Evolutionary conservation across 2,888 invertebrate species (phyloP), one percentile per base, ranked within the genome.

Genomic region (Pristionchus exspectatus): DNA sequence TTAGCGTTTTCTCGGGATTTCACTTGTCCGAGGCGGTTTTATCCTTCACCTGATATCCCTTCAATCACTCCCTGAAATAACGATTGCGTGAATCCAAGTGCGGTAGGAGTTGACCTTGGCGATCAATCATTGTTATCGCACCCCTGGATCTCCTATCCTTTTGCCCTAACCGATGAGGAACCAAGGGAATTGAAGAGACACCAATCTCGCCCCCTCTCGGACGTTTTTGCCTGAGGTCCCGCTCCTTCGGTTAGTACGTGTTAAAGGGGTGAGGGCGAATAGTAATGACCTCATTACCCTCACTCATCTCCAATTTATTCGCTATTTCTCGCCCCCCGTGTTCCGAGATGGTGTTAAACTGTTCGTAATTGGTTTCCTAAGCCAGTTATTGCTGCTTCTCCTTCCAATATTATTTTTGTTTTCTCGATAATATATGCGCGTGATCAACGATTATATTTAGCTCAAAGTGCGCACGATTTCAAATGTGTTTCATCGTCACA

Each of bases 231-330:
- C 81, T 54, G 81, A 81, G 50, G 44, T 44, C 50, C 38, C 74
- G n/a, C n/a, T n/a, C n/a, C n/a, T 21, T 4, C 18, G 44, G 24
- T 50, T 81, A 81, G 81, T 50, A 81, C 81, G 81, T 81, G 81
- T 81, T 81, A 81, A 81, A n/a, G 81, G 27, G 50, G 50, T 5
- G 50, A 81, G 81, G 10, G 44, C 44, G 77, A 74, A 21, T 38
- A 44, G 44, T 54, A 81, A 81, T n/a, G 81, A 81, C 81, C 81
- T 81, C 81, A 81, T 81, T 81, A 81, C 50, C 74, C 21, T 77
- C 38, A 50, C 44, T 50, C 44, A 9, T 50, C 44, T 50, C 10
- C 44, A 50, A 50, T 50, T 50, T 50, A 50, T 50, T 18, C 44
- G 10, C 77, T 5, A 21, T 14, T 14, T 1, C 74, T 12, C 33